Evolutionary conservation across 30 jellyfish, hydroid and myxozoan genomes (phyloP), one percentile per base, ranked within the genome.

Genomic region (Aurelia aurita complex sp. Pacific): DNA sequence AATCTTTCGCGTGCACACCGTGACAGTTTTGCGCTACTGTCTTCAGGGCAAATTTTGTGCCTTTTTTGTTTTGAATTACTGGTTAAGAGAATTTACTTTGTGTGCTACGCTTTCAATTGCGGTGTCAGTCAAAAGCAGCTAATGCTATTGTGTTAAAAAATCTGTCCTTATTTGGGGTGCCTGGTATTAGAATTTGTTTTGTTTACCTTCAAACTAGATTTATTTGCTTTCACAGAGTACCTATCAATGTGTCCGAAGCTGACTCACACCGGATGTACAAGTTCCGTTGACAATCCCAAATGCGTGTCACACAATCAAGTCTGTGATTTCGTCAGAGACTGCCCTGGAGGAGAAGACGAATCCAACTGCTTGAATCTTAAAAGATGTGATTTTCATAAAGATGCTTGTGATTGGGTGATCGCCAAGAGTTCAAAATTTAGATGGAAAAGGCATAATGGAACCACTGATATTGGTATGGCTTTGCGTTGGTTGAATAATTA

Each of bases 301-400:
- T 85, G 94, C 57, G 59, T 59, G 33, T 62, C 88, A 6, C 32
- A 33, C 50, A 35, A 36, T 55, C 82, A 85, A 52, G 29, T 73
- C 5, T 85, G 94, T 38, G 94, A 85, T 66, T 85, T 73, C 46
- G 43, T 43, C 68, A 74, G 52, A 19, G 42, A 85, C 69, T 85
- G 94, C 63, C 94, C 88, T 42, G 94, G 94, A 55, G 88, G 88
- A 35, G 94, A 85, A 57, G 94, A 85, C 52, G 94, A 85, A 63
- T 64, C 76, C 5, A 51, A 74, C 51, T 85, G 94, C 67, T 55
- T 73, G 29, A 65, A 60, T 62, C 60, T 59, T 74, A 68, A 66
- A 40, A 66, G 94, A 33, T 85, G 94, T 38, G 82, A 76, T 54
- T 85, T 85, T 62, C 64, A 85, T n/a, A 76, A 19, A 14, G 88